Conservation (phyloP, 2,113 vertebrate genomes). For the Mungos mungo region DNA sequence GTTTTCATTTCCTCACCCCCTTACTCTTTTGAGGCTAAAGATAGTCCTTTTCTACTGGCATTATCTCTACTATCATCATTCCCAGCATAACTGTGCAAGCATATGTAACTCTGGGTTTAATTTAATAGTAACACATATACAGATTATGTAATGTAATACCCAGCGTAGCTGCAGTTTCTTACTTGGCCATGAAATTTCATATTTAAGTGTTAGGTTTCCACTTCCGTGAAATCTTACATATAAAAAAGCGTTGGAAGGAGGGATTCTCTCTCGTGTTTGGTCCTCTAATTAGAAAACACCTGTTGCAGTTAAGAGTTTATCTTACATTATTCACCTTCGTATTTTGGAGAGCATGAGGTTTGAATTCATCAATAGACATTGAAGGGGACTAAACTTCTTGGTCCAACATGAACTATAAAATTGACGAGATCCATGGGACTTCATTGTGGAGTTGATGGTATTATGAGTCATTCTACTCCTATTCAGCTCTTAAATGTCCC, state of each 20-base stretch:
- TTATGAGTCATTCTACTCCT: neutral
- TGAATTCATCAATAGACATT: too few species aligned
- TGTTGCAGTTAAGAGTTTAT: too few species aligned
- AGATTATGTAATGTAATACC: neutral
- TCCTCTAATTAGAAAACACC: too few species aligned
- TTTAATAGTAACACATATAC: neutral
- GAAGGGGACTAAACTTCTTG: neutral
- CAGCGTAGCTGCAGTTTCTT: neutral
- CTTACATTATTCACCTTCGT: too few species aligned
- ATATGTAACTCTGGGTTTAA: conserved; percentile 44
- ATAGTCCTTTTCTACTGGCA: neutral
- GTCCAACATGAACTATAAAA: neutral
- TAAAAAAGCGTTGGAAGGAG: too few species aligned
- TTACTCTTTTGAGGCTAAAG: neutral
- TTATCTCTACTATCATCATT: neutral
- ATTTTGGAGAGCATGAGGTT: too few species aligned
- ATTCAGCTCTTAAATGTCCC: conserved; percentile 7
- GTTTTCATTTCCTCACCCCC: neutral
- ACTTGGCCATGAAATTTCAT: conserved; percentile 12
- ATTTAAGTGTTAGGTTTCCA: neutral
- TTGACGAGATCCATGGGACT: neutral
- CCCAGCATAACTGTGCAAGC: conserved; percentile 19
- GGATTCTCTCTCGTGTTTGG: too few species aligned
- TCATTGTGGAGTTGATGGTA: neutral
- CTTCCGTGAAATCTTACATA: too few species aligned